phyloP scores from a whole-genome alignment of 2,113 vertebrate genomes.

The Struthio camelus region DNA sequence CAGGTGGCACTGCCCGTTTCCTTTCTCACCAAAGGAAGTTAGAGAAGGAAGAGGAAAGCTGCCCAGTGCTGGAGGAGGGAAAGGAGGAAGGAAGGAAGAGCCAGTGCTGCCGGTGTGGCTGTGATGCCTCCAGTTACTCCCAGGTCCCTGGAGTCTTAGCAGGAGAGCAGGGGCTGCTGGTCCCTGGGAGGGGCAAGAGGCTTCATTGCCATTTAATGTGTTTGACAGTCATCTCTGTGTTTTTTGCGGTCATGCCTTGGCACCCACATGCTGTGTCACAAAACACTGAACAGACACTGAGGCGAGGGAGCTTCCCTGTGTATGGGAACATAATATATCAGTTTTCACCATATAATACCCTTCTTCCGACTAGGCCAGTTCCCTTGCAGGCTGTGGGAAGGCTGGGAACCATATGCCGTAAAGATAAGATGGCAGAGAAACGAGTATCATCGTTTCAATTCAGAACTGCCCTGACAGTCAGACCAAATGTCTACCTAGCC shows the following conservation, averaged over 20 bases:
- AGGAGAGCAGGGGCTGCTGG: background rate
- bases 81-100: background rate
- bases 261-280: background rate
- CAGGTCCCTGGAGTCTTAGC: background rate
- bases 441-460: background rate
- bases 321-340: background rate
- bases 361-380: background rate
- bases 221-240: background rate
- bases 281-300: background rate
- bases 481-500: too few relatives aligned
- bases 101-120: too few relatives aligned
- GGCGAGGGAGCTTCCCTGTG: background rate
- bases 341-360: background rate
- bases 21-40: background rate
- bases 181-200: background rate
- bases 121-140: background rate
- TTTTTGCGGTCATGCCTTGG: background rate
- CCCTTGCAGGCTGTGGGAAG: background rate
- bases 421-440: background rate
- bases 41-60: background rate
- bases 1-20: background rate
- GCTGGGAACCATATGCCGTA: background rate
- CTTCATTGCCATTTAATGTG: background rate
- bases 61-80: background rate
- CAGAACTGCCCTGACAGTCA: background rate